Evolutionary conservation across 2,888 invertebrate genomes (phyloP), one percentile per base, ranked within the genome.

Genomic region (Pachycephus smyrnensis): DNA sequence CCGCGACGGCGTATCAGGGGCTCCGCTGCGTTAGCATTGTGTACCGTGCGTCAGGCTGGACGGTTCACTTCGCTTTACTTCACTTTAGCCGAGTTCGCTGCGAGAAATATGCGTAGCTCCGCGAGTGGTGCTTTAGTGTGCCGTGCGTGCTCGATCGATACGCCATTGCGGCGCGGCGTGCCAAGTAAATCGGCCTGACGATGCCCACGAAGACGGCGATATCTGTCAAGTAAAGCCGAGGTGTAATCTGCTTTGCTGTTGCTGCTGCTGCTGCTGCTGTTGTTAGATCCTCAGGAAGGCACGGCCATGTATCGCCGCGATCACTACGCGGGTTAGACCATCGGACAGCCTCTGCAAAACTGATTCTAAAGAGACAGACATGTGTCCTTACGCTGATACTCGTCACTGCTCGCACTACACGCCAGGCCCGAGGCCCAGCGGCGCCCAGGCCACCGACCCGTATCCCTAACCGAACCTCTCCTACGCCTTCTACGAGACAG

Each of bases 101-200:
- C 71, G 71, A 86, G 84, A 87, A 86, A 86, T 86, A 88, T 88
- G 89, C 87, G 86, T 87, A 82, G 83, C 82, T 83, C 82, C 82
- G 82, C 80, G 81, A 87, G 86, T 85, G 87, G 86, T 86, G 85
- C 84, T 55, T 55, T 15, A 82, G 84, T 84, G 84, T 84, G 71
- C 77, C 82, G 80, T 86, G 84, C 84, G 87, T 86, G 84, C 80
- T 86, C 89, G 90, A 90, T 90, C 90, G 88, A 90, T 90, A 90
- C 89, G 89, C 89, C 89, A 88, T 88, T 89, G 86, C 87, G 87
- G 86, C 86, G 87, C 88, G 84, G 85, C 88, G 87, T 88, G 84
- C 85, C 86, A 86, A 87, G 85, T 87, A 86, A 87, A 86, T 86
- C 84, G 85, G 81, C 83, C 82, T 33, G 74, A 71, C 32, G 71